A percentile compares a stretch with the other conserved stretches of the same genome.
These are phyloP conservation scores for Pituophis catenifer DNA, from an alignment of 2,113 vertebrate species.

Conservation along the genomic window DNA sequence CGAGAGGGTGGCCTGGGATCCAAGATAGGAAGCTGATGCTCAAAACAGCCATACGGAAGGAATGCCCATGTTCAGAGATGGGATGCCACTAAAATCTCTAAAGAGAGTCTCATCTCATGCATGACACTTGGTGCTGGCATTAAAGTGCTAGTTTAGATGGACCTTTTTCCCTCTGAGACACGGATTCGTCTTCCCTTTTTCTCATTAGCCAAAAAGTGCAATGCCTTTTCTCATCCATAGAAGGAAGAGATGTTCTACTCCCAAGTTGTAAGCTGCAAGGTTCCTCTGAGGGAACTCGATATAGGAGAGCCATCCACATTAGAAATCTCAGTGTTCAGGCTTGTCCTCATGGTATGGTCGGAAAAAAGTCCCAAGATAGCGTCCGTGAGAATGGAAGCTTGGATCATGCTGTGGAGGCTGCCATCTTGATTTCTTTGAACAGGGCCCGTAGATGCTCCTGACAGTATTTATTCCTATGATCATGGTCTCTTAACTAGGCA, in stretches of 20 bases:
- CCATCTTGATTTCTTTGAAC: neutral
- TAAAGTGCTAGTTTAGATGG: neutral
- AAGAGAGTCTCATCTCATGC: neutral
- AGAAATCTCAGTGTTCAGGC: neutral
- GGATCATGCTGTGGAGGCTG: neutral
- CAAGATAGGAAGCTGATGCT: neutral
- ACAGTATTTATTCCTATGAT: neutral
- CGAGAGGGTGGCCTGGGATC: neutral
- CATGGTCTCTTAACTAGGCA: neutral
- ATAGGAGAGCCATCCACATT: neutral
- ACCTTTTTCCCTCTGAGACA: neutral
- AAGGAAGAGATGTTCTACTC: too few relatives aligned
- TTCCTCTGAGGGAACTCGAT: neutral
- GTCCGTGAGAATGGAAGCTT: neutral
- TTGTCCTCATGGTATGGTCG: neutral
- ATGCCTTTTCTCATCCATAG: too few relatives aligned
- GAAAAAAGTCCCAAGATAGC: neutral
- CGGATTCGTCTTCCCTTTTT: too few relatives aligned
- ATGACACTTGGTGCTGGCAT: neutral
- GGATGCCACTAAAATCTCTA: neutral
- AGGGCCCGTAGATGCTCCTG: neutral
- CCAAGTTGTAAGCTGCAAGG: neutral
- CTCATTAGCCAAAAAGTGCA: too few relatives aligned
- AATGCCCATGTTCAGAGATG: neutral
- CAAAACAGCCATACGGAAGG: neutral